Conservation (phyloP, 2,797 vertebrate genomes). For the Garrulus glandarius region DNA sequence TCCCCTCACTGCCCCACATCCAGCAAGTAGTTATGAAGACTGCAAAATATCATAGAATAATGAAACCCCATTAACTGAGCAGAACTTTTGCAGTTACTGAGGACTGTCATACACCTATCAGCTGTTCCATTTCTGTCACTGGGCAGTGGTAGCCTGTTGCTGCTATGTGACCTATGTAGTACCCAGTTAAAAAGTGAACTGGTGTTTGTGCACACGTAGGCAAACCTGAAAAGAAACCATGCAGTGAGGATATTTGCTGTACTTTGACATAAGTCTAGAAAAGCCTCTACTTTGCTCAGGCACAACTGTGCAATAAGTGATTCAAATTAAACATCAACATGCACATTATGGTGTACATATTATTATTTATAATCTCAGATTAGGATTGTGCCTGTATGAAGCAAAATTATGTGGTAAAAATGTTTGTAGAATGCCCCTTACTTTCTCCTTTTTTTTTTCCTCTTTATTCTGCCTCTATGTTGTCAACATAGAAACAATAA, state of each 20-base stretch:
- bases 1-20: not conserved
- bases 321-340: slow-evolving; percentile 47
- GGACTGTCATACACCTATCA: not conserved
- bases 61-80: not conserved
- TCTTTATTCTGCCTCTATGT: slow-evolving; percentile 25
- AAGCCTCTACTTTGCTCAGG: slow-evolving; percentile 44
- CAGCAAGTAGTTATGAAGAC: not conserved
- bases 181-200: not conserved
- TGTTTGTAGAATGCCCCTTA: slow-evolving; percentile 33
- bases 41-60: not conserved
- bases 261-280: not conserved
- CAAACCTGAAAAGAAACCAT: not conserved
- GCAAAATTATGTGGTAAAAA: slow-evolving; percentile 56
- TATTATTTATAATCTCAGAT: slow-evolving; percentile 44
- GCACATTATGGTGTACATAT: not conserved
- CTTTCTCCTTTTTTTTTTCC: not conserved
- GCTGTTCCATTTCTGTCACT: not conserved
- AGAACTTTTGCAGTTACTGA: not conserved
- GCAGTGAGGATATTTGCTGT: not conserved
- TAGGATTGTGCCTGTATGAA: slow-evolving; percentile 49
- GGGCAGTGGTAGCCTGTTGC: not conserved
- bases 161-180: not conserved
- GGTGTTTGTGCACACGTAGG: not conserved
- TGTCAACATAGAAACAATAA: slow-evolving; percentile 41
- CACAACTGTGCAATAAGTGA: slow-evolving; percentile 17